Evolutionary conservation across 2,797 vertebrate species (phyloP), one percentile per base, ranked within the genome.

Genomic region (Helarctos malayanus): DNA sequence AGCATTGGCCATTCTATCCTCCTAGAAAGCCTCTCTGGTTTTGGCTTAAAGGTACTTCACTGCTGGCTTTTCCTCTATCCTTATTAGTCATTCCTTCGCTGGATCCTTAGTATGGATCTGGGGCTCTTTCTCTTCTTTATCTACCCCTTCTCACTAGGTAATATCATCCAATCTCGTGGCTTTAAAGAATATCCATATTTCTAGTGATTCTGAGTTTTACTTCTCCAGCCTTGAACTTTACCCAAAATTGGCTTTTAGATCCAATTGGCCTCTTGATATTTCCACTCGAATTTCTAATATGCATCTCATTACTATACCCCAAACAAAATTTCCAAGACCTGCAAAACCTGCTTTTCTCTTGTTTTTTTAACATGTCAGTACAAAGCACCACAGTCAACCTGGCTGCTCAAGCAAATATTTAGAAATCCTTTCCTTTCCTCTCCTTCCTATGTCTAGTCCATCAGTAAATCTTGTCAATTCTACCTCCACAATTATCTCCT

Each of bases 251-350:
- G 59, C 12, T 88, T 95, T 94, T 82, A 49, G 16, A 78, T 94
- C 1, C 23, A 84, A 25, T 11, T 68, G 35, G 45, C 4, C 25
- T 87, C 56, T 61, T n/a, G 47, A 90, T 47, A 93, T 16, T 54
- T 69, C 38, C 21, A 84, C 25, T 54, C 89, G 27, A 86, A 93
- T 86, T 91, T 95, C 25, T 88, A 86, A 54, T 61, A 16, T n/a
- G 1, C 16, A 71, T 93, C 54, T 95, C 59, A 94, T 57, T 84
- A 81, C 75, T 13, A 68, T 23, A 7, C 4, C 25, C 47, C 19
- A 90, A 91, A 85, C 8, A 65, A 93, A 93, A 93, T 27, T 89
- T 65, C 14, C 29, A 78, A 92, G 9, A 41, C 11, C 57, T 83
- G 3, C 7, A 63, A 94, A 78, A n/a, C 27, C 52, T 21, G 12